Evolutionary conservation across 2,113 vertebrate genomes (phyloP).

Genomic region (Capreolus pygargus): DNA sequence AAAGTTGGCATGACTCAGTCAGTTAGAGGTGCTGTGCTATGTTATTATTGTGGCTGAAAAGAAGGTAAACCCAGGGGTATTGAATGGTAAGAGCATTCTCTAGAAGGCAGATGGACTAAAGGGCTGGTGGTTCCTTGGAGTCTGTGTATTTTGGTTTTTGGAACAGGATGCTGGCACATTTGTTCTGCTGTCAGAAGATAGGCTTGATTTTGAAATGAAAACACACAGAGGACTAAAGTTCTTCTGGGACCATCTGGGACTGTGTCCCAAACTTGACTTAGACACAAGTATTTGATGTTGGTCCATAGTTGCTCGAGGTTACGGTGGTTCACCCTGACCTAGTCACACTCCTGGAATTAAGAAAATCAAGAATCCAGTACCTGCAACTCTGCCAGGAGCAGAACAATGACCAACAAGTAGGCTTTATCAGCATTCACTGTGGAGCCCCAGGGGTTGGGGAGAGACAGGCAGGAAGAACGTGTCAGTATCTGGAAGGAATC

Average conservation of each 20-base stretch:
- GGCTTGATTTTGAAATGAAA: constrained; percentile 62
- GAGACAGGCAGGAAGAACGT: background rate
- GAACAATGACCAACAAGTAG: background rate
- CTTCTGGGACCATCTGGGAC: constrained; percentile 39
- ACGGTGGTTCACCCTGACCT: background rate
- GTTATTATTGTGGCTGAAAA: background rate
- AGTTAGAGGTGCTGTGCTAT: background rate
- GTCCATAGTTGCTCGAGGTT: constrained; percentile 32
- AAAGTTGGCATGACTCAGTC: background rate
- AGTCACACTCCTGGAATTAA: background rate
- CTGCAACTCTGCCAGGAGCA: background rate
- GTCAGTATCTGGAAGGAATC: background rate
- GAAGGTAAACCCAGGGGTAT: background rate
- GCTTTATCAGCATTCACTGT: background rate
- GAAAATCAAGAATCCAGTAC: background rate
- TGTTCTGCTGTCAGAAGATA: constrained; percentile 62
- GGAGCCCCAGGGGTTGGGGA: background rate
- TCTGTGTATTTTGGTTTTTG: constrained; percentile 47
- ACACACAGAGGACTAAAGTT: constrained; percentile 49
- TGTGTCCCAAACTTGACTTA: constrained; percentile 23
- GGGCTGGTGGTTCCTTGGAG: constrained; percentile 27
- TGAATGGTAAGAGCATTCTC: background rate
- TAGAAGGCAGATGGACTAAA: background rate
- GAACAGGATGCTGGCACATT: constrained; percentile 56
- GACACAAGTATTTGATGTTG: background rate